These are phyloP conservation scores for Syrista parreyssii DNA, from an alignment of 2,888 invertebrate species.

Conservation along the genomic window DNA sequence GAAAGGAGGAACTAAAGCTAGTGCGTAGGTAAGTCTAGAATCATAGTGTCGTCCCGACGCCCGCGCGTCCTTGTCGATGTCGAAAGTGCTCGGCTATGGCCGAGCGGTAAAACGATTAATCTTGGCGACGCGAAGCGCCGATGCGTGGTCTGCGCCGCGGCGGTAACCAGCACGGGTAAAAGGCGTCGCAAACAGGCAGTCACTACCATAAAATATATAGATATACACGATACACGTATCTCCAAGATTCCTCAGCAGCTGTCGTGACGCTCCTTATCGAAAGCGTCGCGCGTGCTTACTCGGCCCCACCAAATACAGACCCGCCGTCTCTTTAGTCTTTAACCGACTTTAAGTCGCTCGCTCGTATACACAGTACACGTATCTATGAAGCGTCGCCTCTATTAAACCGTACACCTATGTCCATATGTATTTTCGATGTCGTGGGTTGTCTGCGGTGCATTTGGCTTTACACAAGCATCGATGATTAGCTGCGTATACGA, in stretches of 20 bases:
- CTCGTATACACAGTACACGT: too few relatives aligned
- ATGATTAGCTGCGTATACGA: constrained; percentile 32
- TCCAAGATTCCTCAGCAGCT: not conserved
- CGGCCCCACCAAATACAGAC: not conserved
- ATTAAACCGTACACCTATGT: not conserved
- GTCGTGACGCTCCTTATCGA: not conserved
- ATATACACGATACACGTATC: not conserved
- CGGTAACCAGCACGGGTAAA: not conserved
- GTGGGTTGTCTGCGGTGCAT: constrained; percentile 19
- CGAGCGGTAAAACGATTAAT: not conserved
- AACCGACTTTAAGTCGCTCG: not conserved
- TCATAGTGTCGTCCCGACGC: not conserved
- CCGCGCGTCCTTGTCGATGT: not conserved
- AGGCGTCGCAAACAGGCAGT: not conserved
- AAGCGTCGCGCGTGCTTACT: not conserved
- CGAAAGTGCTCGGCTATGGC: not conserved
- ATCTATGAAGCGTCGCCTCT: not conserved
- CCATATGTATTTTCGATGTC: not conserved
- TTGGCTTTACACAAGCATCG: constrained; percentile 28
- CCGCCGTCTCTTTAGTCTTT: not conserved
- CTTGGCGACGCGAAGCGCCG: not conserved
- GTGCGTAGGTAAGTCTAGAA: not conserved
- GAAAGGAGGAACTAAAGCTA: not conserved
- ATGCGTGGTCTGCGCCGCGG: not conserved
- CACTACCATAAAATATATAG: not conserved